phyloP scores from a whole-genome alignment of 2,888 invertebrate species.

The Tortricodes alternella region DNA sequence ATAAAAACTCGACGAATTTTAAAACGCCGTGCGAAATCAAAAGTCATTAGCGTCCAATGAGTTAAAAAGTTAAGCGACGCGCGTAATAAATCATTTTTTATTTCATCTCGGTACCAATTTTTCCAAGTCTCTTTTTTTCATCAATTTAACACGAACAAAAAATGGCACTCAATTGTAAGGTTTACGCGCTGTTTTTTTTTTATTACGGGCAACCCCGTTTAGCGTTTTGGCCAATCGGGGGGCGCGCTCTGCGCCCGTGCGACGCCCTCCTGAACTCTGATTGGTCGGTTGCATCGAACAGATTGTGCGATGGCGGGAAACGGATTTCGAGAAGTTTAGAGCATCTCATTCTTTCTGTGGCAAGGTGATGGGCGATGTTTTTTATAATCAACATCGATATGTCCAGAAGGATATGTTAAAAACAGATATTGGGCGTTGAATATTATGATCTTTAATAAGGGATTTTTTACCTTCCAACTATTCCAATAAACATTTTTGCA shows the following conservation, averaged over 20 bases:
- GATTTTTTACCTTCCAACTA: too few species aligned
- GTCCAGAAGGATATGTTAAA: too few species aligned
- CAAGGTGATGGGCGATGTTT: conserved; percentile 41
- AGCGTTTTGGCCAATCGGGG: conserved; percentile 71
- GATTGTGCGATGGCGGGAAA: conserved; percentile 81
- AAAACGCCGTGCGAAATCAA: conserved; percentile 69
- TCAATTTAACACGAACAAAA: conserved; percentile 80
- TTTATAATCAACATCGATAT: conserved; percentile 6
- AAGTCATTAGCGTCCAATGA: conserved; percentile 81
- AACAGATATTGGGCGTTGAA: too few species aligned
- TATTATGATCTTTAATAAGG: too few species aligned
- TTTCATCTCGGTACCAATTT: conserved; percentile 76
- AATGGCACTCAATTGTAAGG: conserved; percentile 79
- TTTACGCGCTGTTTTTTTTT: conserved; percentile 69
- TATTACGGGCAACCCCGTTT: conserved; percentile 75
- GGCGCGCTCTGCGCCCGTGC: conserved; percentile 51
- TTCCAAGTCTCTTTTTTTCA: conserved; percentile 75
- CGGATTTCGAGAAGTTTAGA: conserved; percentile 69
- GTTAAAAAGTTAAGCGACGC: conserved; percentile 77
- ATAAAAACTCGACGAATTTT: conserved; percentile 54
- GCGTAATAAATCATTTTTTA: conserved; percentile 81
- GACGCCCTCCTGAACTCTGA: conserved; percentile 67
- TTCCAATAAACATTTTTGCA: too few species aligned
- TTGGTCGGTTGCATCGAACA: conserved; percentile 65
- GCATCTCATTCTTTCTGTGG: conserved; percentile 77